These are phyloP conservation scores for Xestia sexstrigata DNA, from an alignment of 2,888 invertebrate species.

Conservation along the genomic window DNA sequence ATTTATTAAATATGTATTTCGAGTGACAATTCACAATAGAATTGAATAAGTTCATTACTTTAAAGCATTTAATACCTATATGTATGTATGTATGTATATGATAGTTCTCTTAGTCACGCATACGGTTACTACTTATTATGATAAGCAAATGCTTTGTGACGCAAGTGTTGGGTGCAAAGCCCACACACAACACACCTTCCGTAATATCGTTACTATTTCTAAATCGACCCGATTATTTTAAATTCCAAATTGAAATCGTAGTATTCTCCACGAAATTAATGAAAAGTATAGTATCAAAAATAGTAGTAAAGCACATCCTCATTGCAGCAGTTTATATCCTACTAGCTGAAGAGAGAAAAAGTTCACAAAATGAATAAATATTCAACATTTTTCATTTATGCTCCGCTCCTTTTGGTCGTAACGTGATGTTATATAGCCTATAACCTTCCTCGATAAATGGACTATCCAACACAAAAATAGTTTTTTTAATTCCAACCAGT, in stretches of 20 bases:
- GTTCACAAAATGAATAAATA: too few relatives aligned
- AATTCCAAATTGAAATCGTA: neutral
- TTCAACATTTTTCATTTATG: too few relatives aligned
- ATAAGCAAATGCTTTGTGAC: conserved; percentile 56
- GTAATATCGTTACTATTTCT: conserved; percentile 18
- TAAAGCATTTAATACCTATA: conserved; percentile 3
- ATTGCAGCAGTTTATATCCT: neutral
- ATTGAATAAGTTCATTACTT: conserved; percentile 12
- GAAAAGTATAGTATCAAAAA: neutral
- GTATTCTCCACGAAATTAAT: neutral
- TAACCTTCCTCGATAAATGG: too few relatives aligned
- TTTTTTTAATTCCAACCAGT: too few relatives aligned
- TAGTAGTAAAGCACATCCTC: too few relatives aligned
- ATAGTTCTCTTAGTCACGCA: conserved; percentile 21
- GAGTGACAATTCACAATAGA: neutral
- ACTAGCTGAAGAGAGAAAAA: too few relatives aligned
- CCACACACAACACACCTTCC: conserved; percentile 7
- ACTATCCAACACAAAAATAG: too few relatives aligned
- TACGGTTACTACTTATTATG: conserved; percentile 23
- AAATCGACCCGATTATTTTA: conserved; percentile 7
- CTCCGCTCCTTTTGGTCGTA: too few relatives aligned
- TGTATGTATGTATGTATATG: neutral
- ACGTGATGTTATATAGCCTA: too few relatives aligned
- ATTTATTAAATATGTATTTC: neutral
- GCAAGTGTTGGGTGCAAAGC: conserved; percentile 40